Base-by-base conservation (phyloP, 2,113 vertebrate species). In the Bos indicus region DNA sequence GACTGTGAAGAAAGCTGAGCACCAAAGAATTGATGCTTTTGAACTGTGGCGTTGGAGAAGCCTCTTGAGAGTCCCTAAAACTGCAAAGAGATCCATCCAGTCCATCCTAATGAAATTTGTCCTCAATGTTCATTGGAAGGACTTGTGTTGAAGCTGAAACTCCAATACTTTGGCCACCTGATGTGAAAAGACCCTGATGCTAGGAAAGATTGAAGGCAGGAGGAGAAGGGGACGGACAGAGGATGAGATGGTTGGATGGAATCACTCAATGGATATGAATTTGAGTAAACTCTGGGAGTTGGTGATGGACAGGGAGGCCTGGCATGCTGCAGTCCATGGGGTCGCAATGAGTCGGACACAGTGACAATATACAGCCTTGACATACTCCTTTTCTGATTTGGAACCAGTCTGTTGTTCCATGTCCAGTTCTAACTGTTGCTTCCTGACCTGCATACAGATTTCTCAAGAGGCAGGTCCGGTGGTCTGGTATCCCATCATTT, bases 291-390 rank as follows among this genome's bases (percentile, higher is more conserved):
- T 67, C 33, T 19, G 7, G 64, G 64, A 11, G 16, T 1, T 36
- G 8, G 64, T 67, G 33, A 67, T 67, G 64, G 33, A 36, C 64
- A 67, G 64, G 17, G 33, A 67, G 16, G 16, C 33, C 33, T 67
- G 64, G 64, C 4, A 1, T n/a, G 33, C 16, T 36, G 8, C 33
- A 36, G 7, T 36, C 8, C 33, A 36, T 67, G 8, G 16, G 30
- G 4, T 67, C 4, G 0, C 33, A 67, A 17, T n/a, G 64, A 67
- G 64, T 36, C 4, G 0, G 17, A 36, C 64, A 36, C 16, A 7
- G 33, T 19, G 7, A n/a, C 62, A n/a, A n/a, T 67, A 67, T n/a
- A 19, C 16, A 67, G 8, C 33, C 3, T 67, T 67, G 62, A n/a
- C 33, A 0, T 10, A 67, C 33, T 67, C 33, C 62, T 67, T 67